phyloP scores from a whole-genome alignment of 1,140 invertebrate genomes.

The Heliconius hermathena region DNA sequence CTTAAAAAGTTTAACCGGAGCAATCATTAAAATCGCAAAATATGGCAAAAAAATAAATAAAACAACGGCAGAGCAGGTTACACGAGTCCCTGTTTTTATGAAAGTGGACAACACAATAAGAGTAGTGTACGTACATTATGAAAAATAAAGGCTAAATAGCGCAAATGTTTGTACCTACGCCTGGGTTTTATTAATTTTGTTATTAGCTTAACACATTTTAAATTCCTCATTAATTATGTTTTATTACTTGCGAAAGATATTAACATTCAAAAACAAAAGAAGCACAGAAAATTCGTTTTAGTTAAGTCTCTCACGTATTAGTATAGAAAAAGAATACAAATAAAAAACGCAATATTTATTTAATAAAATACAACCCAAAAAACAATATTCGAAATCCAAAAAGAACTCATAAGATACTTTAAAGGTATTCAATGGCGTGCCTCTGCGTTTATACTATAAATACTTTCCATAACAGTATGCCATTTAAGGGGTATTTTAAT shows the following conservation, averaged over 20 bases:
- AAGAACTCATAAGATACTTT: conserved; percentile 33
- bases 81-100: conserved; percentile 75
- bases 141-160: not conserved
- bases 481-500: not conserved
- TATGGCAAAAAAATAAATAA: conserved; percentile 73
- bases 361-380: not conserved
- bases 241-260: not conserved
- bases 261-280: not conserved
- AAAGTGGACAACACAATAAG: conserved; percentile 74
- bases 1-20: conserved; percentile 77
- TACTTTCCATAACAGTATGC: not conserved
- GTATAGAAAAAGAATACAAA: not conserved
- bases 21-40: conserved; percentile 78
- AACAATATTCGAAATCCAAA: not conserved
- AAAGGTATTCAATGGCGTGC: conserved; percentile 55
- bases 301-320: not conserved
- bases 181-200: not conserved
- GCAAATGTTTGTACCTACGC: not conserved
- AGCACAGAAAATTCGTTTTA: not conserved
- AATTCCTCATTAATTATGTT: not conserved
- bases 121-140: not conserved
- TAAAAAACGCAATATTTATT: not conserved
- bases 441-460: conserved; percentile 51
- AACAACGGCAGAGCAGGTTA: conserved; percentile 70
- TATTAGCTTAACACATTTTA: not conserved